Evolutionary conservation across 2,888 invertebrate genomes (phyloP).

Genomic region (Athrips mouffetella): DNA sequence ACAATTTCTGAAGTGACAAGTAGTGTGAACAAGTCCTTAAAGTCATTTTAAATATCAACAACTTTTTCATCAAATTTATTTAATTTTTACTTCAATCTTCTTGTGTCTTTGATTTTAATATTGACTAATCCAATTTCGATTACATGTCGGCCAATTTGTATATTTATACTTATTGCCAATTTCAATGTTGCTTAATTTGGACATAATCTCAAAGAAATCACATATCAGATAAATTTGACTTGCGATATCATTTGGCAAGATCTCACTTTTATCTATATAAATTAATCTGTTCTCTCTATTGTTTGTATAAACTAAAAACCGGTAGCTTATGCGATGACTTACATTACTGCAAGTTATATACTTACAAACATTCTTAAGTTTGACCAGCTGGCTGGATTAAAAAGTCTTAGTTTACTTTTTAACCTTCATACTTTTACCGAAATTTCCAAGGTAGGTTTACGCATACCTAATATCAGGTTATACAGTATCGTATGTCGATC

Average conservation of each 20-base stretch:
- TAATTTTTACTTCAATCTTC: too few relatives aligned
- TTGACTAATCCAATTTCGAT: not conserved
- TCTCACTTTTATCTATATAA: too few relatives aligned
- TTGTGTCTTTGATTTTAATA: not conserved
- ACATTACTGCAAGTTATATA: too few relatives aligned
- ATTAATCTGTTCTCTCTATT: too few relatives aligned
- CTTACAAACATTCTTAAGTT: too few relatives aligned
- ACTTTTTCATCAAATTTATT: not conserved
- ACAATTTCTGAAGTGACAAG: not conserved
- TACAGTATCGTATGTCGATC: slow-evolving; percentile 18
- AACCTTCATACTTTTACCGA: slow-evolving; percentile 14
- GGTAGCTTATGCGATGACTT: too few relatives aligned
- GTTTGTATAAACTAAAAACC: too few relatives aligned
- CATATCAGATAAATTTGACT: too few relatives aligned
- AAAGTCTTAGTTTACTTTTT: slow-evolving; percentile 8
- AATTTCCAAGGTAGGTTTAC: slow-evolving; percentile 12
- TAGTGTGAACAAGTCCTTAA: not conserved
- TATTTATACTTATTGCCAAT: not conserved
- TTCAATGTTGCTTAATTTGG: not conserved
- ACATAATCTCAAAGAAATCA: too few relatives aligned
- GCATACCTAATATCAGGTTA: slow-evolving; percentile 19
- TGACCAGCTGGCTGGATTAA: not conserved
- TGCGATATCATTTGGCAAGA: too few relatives aligned
- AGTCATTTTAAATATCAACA: not conserved
- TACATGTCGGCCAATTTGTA: not conserved